phyloP scores from a whole-genome alignment of 2,888 invertebrate genomes.

The Eurytoma californica region DNA sequence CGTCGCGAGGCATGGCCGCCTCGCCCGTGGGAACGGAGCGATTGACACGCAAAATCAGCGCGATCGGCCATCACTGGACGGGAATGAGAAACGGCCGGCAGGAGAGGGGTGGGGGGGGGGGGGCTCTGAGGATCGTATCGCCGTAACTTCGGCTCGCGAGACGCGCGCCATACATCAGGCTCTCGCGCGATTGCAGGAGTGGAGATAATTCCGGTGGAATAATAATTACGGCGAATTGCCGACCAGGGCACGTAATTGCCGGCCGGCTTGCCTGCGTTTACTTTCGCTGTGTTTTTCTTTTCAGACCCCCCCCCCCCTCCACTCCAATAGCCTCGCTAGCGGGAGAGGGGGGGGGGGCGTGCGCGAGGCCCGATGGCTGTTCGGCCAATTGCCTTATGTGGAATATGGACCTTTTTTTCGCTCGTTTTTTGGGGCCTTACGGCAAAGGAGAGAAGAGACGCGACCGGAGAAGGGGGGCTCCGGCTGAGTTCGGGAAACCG shows the following conservation, averaged over 20 bases:
- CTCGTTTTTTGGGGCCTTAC: conserved; percentile 19
- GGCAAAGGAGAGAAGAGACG: neutral
- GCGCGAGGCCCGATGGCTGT: conserved; percentile 38
- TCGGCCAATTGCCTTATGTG: conserved; percentile 48
- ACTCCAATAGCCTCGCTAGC: neutral
- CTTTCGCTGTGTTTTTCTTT: conserved; percentile 48
- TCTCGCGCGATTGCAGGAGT: conserved; percentile 27
- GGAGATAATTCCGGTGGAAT: conserved; percentile 65
- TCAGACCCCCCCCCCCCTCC: conserved; percentile 10
- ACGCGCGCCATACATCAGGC: conserved; percentile 39
- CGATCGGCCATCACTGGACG: neutral
- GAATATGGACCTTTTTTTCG: conserved; percentile 41
- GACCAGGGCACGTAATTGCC: conserved; percentile 52
- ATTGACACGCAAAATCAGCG: conserved; percentile 10
- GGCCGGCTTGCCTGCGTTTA: neutral
- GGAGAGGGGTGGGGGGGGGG: no score
- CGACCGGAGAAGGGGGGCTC: neutral
- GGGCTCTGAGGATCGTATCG: neutral
- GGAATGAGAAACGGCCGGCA: neutral
- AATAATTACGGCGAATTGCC: conserved; percentile 68
- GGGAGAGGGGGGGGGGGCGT: neutral
- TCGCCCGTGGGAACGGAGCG: neutral
- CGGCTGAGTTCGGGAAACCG: conserved; percentile 38
- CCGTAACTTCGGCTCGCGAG: no score
- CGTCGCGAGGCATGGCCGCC: no score